Evolutionary conservation across 2,113 vertebrate species (phyloP).

Genomic region (Rousettus leschenaultii): DNA sequence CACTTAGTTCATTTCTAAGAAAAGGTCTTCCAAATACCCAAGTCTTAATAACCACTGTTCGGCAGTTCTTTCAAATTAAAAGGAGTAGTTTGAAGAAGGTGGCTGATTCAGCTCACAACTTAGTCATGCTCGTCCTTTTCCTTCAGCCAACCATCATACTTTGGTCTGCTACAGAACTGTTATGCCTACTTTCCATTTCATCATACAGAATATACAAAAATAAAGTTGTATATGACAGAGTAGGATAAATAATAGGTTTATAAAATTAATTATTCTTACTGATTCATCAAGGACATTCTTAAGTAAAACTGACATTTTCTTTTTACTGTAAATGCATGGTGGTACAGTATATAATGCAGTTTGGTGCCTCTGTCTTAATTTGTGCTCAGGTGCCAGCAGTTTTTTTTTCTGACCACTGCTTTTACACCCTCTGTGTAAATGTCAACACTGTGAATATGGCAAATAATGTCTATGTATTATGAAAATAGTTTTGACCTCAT

Average conservation of each 20-base stretch:
- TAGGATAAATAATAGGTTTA: not conserved
- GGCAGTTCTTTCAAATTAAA: conserved; percentile 36
- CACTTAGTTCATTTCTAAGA: not conserved
- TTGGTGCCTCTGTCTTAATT: not conserved
- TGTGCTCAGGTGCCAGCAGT: not conserved
- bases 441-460: not conserved
- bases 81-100: not conserved
- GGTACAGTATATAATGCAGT: not conserved
- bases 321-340: not conserved
- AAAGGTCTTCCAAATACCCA: conserved; percentile 13
- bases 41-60: not conserved
- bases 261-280: not conserved
- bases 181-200: not conserved
- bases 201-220: not conserved
- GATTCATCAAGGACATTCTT: not conserved
- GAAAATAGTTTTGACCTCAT: conserved; percentile 36
- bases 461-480: not conserved
- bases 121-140: not conserved
- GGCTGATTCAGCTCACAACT: not conserved
- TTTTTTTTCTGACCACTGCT: not conserved
- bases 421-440: not conserved
- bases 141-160: not conserved
- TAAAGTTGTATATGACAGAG: not conserved
- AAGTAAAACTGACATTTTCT: not conserved
- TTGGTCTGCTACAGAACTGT: not conserved